Evolutionary conservation across 2,797 vertebrate species (phyloP), one percentile per base, ranked within the genome.

Genomic region (Chrosomus eos): DNA sequence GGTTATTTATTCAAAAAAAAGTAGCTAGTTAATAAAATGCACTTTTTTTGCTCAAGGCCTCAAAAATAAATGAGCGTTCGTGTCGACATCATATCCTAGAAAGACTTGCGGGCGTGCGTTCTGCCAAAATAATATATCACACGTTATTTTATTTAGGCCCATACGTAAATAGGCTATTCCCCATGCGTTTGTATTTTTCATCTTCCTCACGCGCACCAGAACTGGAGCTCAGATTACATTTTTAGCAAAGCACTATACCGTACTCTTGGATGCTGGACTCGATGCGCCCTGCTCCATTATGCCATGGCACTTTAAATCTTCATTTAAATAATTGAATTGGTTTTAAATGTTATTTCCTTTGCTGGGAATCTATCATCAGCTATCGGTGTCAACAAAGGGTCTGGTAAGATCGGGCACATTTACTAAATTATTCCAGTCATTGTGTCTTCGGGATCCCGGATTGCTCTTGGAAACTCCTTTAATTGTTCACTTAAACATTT

Each of bases 401-500:
- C 92, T 93, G 94, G 89, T 93, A 93, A 95, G 93, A 91, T 91
- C 94, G 90, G 94, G 94, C 95, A 95, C 96, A 96, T 96, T 96
- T 96, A 95, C 95, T 95, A 95, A 96, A 95, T 96, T 96, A 97
- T 97, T 94, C 92, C 94, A 93, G 94, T 95, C 96, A 94, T 95
- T 96, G 95, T 96, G 95, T 94, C 95, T 94, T 95, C 93, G 95
- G 96, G 94, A 95, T 93, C 95, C 94, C 94, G 93, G 95, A 94
- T 96, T 95, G 96, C 94, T 94, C 96, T 96, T 95, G 95, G 96
- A 98, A 97, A 98, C 96, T 97, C 93, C 94, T 97, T 97, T 97
- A 98, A 98, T 97, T 97, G 96, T 98, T 96, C 97, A 95, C 97
- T 99, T 99, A 99, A 98, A 97, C 97, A 98, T 99, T 98, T 55